Evolutionary conservation across 2,888 invertebrate genomes (phyloP).

Genomic region (Hypomecis atomaria): DNA sequence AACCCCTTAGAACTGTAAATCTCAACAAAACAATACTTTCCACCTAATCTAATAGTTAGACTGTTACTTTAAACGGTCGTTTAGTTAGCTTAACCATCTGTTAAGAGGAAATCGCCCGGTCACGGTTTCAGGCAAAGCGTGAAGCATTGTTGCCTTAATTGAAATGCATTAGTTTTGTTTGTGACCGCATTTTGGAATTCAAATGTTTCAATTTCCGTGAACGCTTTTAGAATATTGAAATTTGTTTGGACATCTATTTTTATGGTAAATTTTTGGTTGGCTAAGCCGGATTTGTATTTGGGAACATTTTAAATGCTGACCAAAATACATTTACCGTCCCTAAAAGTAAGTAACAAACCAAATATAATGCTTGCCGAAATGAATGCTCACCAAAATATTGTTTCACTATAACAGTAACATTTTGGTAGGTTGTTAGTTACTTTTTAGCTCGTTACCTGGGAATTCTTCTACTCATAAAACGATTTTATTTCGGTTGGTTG

Average conservation of each 20-base stretch:
- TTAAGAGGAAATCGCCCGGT: conserved; percentile 36
- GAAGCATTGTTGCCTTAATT: conserved; percentile 38
- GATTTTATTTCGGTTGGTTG: too few relatives aligned
- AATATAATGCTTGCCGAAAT: too few relatives aligned
- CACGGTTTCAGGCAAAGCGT: conserved; percentile 31
- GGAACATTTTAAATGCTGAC: too few relatives aligned
- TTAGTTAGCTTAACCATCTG: conserved; percentile 41
- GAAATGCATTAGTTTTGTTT: conserved; percentile 38
- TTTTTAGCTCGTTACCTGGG: too few relatives aligned
- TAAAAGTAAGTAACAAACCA: too few relatives aligned
- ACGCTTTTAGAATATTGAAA: conserved; percentile 12
- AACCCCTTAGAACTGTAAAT: too few relatives aligned
- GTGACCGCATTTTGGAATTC: conserved; percentile 28
- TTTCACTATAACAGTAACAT: too few relatives aligned
- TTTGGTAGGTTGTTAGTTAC: too few relatives aligned
- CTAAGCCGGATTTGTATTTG: not conserved
- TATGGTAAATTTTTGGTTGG: not conserved
- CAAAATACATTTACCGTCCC: too few relatives aligned
- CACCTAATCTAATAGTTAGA: conserved; percentile 26
- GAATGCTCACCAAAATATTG: too few relatives aligned
- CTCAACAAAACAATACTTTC: not conserved
- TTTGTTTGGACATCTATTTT: conserved; percentile 16
- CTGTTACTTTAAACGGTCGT: conserved; percentile 28
- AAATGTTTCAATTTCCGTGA: conserved; percentile 33
- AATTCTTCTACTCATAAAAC: too few relatives aligned